Base-by-base conservation (phyloP, 2,113 vertebrate species). In the Engraulis encrasicolus region DNA sequence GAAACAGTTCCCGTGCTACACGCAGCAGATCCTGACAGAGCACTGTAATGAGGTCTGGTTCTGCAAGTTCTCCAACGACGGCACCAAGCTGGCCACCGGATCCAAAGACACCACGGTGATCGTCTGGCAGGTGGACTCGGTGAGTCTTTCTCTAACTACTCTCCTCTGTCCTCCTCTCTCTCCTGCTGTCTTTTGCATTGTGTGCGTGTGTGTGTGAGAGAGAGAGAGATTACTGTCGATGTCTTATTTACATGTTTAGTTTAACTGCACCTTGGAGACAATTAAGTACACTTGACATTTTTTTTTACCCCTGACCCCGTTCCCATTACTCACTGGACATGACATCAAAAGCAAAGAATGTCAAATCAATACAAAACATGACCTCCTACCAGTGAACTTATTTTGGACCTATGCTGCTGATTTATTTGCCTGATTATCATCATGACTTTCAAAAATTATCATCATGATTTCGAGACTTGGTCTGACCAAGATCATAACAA, bases 31-130 rank as follows among this genome's bases (percentile, higher is more conserved):
- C 87, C 95, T 99, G 61, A 99, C 98, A 1, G 98, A 99, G 86
- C 98, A 99, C 93, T 99, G 98, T 93, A 99, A 99, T 78, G 98
- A 99, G 93, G 98, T 99, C 31, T 99, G 98, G 98, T 99, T 99
- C 95, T 99, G 98, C 94, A 98, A 98, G 92, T 99, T 99, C 91
- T 99, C 98, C 90, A 98, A 98, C 0, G 96, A 99, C 0, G 98
- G 98, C 95, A 98, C 97, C 91, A 99, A 98, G 94, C 93, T 99
- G 95, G 98, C 98, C 86, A 98, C 97, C 2, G 98, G 98, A 89
- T 99, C 98, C 84, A 99, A 99, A 94, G 98, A 99, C 90, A 98
- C 98, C 74, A 99, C 98, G 78, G 97, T 99, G 87, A 99, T 99
- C 85, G 95, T 99, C 90, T 99, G 98, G 98, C 98, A 98, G 80